Percentiles rank a stretch among this genome's conserved stretches.
phyloP scores from a whole-genome alignment of 2,888 invertebrate species.

The Abscondita cerata region DNA sequence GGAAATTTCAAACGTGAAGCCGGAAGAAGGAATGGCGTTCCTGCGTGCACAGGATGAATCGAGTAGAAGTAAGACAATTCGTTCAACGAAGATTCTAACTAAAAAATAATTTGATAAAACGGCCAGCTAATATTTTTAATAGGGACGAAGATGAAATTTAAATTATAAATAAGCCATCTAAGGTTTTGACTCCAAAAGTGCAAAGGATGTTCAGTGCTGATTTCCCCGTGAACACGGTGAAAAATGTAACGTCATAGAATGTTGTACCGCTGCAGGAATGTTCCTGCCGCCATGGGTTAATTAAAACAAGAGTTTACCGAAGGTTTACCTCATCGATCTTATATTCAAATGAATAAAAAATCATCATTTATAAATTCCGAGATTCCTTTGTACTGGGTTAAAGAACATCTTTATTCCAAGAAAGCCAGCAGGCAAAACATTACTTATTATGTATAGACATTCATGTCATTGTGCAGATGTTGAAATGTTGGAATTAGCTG shows the following conservation, averaged over 20 bases:
- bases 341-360: background rate
- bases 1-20: background rate
- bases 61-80: no score
- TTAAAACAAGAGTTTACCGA: background rate
- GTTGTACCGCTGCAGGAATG: no score
- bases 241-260: background rate
- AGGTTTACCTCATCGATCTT: background rate
- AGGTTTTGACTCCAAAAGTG: background rate
- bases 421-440: conserved; percentile 18
- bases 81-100: background rate
- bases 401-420: conserved; percentile 27
- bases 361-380: conserved; percentile 39
- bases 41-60: background rate
- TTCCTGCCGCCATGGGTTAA: background rate
- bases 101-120: background rate
- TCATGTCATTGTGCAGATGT: conserved; percentile 29
- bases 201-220: background rate
- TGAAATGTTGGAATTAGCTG: no score
- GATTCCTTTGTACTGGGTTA: conserved; percentile 37
- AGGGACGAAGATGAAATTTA: no score
- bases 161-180: background rate
- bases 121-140: background rate
- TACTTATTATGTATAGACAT: conserved; percentile 30
- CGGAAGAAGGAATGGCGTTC: background rate
- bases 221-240: background rate